Evolutionary conservation across 1,140 invertebrate species (phyloP), one percentile per base, ranked within the genome.

Genomic region (Drosophila sturtevanti): DNA sequence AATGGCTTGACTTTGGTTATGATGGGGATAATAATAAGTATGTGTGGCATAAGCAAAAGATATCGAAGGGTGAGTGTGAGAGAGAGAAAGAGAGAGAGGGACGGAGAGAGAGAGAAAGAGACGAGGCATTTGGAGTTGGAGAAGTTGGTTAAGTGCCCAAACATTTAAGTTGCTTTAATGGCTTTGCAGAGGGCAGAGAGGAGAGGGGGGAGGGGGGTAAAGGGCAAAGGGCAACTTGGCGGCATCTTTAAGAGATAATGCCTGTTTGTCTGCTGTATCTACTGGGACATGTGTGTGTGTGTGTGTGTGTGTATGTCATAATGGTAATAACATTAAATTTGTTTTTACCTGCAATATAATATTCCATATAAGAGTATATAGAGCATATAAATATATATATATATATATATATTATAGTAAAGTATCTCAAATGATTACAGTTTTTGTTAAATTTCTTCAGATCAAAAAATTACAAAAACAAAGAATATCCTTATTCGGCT

Each of bases 21-120:
- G 41, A 48, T 48, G 41, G 41, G 16, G 41, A 48, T 48, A 48
- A 48, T 48, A 48, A 48, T 48, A 48, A 48, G 41, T 48, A 48
- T 48, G 41, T 48, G 41, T 21, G 41, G 18, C 16, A 21, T 21
- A 21, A 48, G 10, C 41, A 44, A 48, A 16, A 44, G 41, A 44
- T 14, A 31, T 31, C 27, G 27, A 31, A 48, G 41, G 7, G 18
- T 0, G 21, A 21, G 41, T 0, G 41, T 2, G 16, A 16, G 16
- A 18, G 4, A 48, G 41, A 52, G 51, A 63, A 35, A 18, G 22
- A n/a, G n/a, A n/a, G n/a, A n/a, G n/a, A n/a, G n/a, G n/a, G n/a
- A n/a, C n/a, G n/a, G n/a, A n/a, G 16, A 16, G 16, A 18, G 4
- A 48, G 41, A 52, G 51, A 63, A 35, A 18, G 22, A n/a, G n/a